These are phyloP conservation scores for Lomographa bimaculata DNA, from an alignment of 2,888 invertebrate genomes.

Conservation along the genomic window DNA sequence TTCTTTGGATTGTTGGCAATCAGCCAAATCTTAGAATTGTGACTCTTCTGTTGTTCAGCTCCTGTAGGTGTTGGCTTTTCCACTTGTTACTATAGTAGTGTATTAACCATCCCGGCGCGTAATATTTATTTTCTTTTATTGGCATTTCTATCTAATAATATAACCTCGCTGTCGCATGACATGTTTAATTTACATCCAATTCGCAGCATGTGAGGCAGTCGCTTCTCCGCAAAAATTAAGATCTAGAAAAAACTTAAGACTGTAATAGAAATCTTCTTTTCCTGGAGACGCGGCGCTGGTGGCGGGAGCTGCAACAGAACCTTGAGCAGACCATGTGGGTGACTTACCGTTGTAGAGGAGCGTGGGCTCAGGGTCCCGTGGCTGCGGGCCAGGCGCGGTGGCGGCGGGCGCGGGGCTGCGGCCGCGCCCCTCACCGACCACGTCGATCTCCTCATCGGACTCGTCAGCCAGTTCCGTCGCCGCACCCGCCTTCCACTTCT, in stretches of 20 bases:
- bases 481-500: slow-evolving; percentile 94
- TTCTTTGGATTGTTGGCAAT: slow-evolving; percentile 21
- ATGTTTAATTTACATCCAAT: slow-evolving; percentile 41
- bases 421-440: slow-evolving; percentile 90
- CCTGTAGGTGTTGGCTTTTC: too few species aligned
- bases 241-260: slow-evolving; percentile 22
- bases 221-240: slow-evolving; percentile 47
- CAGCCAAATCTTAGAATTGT: slow-evolving; percentile 19
- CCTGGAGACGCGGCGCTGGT: slow-evolving; percentile 4
- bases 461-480: slow-evolving; percentile 84
- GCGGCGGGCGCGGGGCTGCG: slow-evolving; percentile 80
- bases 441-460: slow-evolving; percentile 92
- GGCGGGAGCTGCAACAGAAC: slow-evolving; percentile 43
- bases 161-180: slow-evolving; percentile 58
- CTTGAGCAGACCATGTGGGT: slow-evolving; percentile 24
- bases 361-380: slow-evolving; percentile 87
- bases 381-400: slow-evolving; percentile 88
- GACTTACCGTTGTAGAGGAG: slow-evolving; percentile 90
- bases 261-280: too few species aligned
- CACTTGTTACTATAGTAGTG: too few species aligned
- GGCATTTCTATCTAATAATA: slow-evolving; percentile 14
- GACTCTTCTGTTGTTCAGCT: slow-evolving; percentile 5
- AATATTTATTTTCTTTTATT: too few species aligned
- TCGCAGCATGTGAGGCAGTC: slow-evolving; percentile 60
- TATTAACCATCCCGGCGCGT: too few species aligned